Evolutionary conservation across 2,797 vertebrate species (phyloP), one percentile per base, ranked within the genome.

Genomic region (Thaleichthys pacificus): DNA sequence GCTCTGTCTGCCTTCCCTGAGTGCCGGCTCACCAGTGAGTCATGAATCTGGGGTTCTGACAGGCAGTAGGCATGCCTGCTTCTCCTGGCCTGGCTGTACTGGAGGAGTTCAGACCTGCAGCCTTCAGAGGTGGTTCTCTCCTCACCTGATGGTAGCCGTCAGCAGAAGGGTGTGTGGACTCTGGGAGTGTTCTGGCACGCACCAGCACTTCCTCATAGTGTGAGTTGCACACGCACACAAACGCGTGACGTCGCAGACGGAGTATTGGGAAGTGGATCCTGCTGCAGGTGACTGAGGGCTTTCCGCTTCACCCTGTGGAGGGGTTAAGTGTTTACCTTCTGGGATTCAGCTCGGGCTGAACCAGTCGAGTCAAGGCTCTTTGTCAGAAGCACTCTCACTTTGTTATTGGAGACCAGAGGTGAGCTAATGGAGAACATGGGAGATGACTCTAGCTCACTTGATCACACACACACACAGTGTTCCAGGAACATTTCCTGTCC

Each of bases 51-150:
- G 42, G 42, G 11, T 14, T 47, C 2, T 47, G 24, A 47, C 42
- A 47, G 42, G 38, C 38, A 12, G 8, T 2, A 42, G 8, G 3
- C 38, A 42, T 42, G 38, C 2, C 38, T 28, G 26, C 12, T 21
- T 51, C 22, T 73, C 87, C 86, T 84, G 78, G 85, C 81, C 87
- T 88, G 87, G 83, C 89, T 86, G 71, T 82, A 63, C 75, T 70
- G 47, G 81, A 83, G 84, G 83, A 49, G 81, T 81, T 81, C 82
- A 86, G 79, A 78, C 76, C 15, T 70, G 69, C 74, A 80, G 66
- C 79, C 74, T 83, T 80, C 75, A 70, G 38, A 14, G 38, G 38
- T 7, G 67, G 74, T 21, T 8, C 61, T 60, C 28, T 57, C 72
- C 65, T 51, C 1, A 9, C 60, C 75, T 78, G 78, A 76, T 68